A percentile compares a stretch with the other conserved stretches of the same genome.
Evolutionary conservation across 1,140 invertebrate species (phyloP).

Genomic region (Leucophenga varia): DNA sequence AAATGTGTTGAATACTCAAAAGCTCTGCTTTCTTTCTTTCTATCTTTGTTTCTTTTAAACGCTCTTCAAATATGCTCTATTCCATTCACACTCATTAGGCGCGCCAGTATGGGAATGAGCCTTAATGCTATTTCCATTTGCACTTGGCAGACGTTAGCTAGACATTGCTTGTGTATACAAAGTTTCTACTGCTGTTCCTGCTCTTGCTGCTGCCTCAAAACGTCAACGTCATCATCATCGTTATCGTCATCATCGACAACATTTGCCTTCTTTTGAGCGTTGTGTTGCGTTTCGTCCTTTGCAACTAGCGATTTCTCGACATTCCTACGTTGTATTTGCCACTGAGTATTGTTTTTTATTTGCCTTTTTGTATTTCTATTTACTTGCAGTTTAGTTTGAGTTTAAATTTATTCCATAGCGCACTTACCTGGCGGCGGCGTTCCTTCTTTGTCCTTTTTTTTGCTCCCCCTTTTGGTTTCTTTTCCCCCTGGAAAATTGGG

Average conservation of each 20-base stretch:
- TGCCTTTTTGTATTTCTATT: constrained; percentile 53
- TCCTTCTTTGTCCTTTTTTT: constrained; percentile 29
- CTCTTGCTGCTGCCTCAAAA: not conserved
- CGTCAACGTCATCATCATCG: not conserved
- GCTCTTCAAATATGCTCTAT: too few relatives aligned
- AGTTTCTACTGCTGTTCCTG: not conserved
- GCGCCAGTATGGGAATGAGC: too few relatives aligned
- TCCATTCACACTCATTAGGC: too few relatives aligned
- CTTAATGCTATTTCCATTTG: too few relatives aligned
- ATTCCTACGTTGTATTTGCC: constrained; percentile 21
- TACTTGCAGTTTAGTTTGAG: constrained; percentile 51
- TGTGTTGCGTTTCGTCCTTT: not conserved
- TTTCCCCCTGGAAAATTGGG: too few relatives aligned
- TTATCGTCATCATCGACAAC: not conserved
- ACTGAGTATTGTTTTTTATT: constrained; percentile 44
- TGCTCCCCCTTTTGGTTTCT: constrained; percentile 20
- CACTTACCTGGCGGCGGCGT: constrained; percentile 11
- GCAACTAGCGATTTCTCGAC: constrained; percentile 9
- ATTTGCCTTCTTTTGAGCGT: not conserved
- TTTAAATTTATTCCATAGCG: constrained; percentile 45
- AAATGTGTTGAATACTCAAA: constrained; percentile 38
- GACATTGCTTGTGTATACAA: constrained; percentile 48
- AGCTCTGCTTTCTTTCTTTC: too few relatives aligned
- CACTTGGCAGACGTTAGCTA: constrained; percentile 50
- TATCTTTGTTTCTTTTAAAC: too few relatives aligned